Base-by-base conservation (phyloP, 1,140 invertebrate genomes). In the Drosophila willistoni region DNA sequence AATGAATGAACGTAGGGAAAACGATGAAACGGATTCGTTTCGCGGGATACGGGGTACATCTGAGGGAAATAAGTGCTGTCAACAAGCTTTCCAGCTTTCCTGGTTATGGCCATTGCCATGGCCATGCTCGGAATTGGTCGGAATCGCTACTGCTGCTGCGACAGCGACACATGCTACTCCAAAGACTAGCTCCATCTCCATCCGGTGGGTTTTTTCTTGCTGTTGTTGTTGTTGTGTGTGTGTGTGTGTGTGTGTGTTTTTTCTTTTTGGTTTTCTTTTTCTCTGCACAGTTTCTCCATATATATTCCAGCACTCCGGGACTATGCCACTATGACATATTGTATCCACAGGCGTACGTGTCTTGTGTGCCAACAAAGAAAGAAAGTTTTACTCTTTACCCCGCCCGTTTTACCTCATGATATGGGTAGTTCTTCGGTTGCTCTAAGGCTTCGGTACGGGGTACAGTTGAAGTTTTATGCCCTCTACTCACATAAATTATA, bases 271-370 rank as follows among this genome's bases (percentile, higher is more conserved):
- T 25, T 25, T 55, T 36, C 12, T 25, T 59, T 25, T 42, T 33
- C 29, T 55, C 39, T 47, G 44, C 44, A 9, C 44, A 19, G 44
- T 47, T 47, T 47, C 17, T 51, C 9, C 44, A 51, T 51, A 17
- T 22, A 12, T 51, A 51, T 51, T 51, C 44, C 17, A 14, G 44
- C 1, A 34, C 68, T 60, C n/a, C 13, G 41, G 14, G 39, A 47
- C 39, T 33, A 63, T 25, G 80, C 62, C 77, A 77, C 73, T 77
- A 87, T 87, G 82, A 87, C 82, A 86, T 86, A 86, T 86, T 86
- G 82, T 86, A 87, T 86, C 82, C 82, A 86, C 82, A 87, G 62
- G 69, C 76, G 83, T 79, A 86, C 82, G 82, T 86, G 82, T 51
- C 44, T 62, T 70, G 79, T 65, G 29, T 83, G 59, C 69, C 83